Evolutionary conservation across 2,888 invertebrate genomes (phyloP).

Genomic region (Spatulosminthurus flaviceps): DNA sequence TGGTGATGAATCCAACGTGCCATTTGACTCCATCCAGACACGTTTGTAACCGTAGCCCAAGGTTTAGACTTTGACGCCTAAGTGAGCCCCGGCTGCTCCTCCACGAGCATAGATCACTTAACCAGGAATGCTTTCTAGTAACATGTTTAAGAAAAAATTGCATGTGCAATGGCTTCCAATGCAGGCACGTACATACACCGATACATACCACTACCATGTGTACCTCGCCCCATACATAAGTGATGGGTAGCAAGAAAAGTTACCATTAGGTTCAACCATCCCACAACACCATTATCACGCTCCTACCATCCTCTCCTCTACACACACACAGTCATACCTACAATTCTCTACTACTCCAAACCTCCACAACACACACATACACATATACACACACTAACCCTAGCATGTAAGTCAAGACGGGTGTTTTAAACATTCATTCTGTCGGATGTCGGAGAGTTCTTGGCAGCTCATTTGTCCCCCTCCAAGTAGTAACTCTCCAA

Average conservation of each 20-base stretch:
- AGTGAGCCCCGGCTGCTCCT: slow-evolving; percentile 8
- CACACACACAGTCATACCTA: slow-evolving; percentile 2
- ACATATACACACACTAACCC: too few relatives aligned
- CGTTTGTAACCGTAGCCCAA: background rate
- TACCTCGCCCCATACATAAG: slow-evolving; percentile 13
- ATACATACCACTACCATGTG: too few relatives aligned
- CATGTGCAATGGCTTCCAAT: background rate
- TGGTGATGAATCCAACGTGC: too few relatives aligned
- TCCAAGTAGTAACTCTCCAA: slow-evolving; percentile 29
- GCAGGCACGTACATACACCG: background rate
- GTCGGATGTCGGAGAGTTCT: slow-evolving; percentile 39
- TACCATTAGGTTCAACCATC: slow-evolving; percentile 10
- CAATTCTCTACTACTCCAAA: too few relatives aligned
- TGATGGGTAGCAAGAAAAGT: slow-evolving; percentile 5
- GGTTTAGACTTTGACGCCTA: slow-evolving; percentile 1
- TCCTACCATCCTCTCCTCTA: background rate
- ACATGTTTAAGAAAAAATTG: background rate
- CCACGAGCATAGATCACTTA: background rate
- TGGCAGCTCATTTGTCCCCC: slow-evolving; percentile 45
- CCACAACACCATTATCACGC: background rate
- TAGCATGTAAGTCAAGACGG: slow-evolving; percentile 24
- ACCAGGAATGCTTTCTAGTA: background rate
- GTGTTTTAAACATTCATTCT: slow-evolving; percentile 34
- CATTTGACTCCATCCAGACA: too few relatives aligned
- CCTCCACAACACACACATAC: background rate